Percentiles rank a stretch among this genome's conserved stretches.
Conservation (phyloP, 1,140 invertebrate genomes). For the Hylaeus anthracinus region DNA sequence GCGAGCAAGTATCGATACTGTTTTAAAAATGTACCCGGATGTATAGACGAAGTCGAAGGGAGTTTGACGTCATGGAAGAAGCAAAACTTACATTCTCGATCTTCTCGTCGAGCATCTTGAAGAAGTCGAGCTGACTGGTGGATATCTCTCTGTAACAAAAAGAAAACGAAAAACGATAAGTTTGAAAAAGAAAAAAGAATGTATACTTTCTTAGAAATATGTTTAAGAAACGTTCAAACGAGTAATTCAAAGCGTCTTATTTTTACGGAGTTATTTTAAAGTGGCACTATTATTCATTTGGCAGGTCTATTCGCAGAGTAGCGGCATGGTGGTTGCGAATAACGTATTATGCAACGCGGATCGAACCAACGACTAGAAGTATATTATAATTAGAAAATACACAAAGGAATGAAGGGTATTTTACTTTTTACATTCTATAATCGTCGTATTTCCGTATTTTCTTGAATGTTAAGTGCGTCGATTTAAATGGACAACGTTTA, state of each 20-base stretch:
- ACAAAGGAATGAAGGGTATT: neutral
- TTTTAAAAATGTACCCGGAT: no score
- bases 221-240: neutral
- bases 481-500: no score
- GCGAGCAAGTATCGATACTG: no score
- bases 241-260: neutral
- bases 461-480: no score
- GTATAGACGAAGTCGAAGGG: no score
- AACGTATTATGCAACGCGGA: conserved; percentile 2
- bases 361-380: neutral
- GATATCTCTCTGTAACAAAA: conserved; percentile 89
- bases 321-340: neutral
- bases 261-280: neutral
- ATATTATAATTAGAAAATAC: conserved; percentile 9
- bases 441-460: no score
- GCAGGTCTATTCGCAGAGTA: neutral
- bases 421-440: no score
- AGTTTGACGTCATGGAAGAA: no score
- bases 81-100: conserved; percentile 89
- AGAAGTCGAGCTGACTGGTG: conserved; percentile 93
- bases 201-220: neutral
- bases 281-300: neutral
- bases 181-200: neutral
- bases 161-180: conserved; percentile 7
- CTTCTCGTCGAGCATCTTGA: conserved; percentile 94